Base-by-base conservation (phyloP, 2,888 invertebrate species). In the Drosophila nr. perissopoda region DNA sequence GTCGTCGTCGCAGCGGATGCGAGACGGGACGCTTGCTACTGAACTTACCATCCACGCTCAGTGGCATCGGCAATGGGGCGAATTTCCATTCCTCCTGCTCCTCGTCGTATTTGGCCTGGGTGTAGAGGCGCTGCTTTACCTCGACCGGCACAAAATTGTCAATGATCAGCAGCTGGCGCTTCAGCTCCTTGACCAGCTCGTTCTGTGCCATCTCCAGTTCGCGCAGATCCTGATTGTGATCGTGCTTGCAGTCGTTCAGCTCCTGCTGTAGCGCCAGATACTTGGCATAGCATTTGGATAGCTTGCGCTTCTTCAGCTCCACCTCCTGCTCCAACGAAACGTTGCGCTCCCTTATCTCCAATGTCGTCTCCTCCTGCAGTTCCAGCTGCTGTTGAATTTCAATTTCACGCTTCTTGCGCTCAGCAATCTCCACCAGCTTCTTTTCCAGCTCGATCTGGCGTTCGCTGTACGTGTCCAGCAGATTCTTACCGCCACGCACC, bases 371-470 rank as follows among this genome's bases (percentile, higher is more conserved):
- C 92, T 99, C 99, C 92, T 99, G 97, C 85, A 97, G 94, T 90
- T 99, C 99, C 61, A 99, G 94, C 91, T 96, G 96, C 93, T 99
- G 98, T 91, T 97, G 96, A 95, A 99, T 98, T 94, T 99, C 99
- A 63, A 99, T 94, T 94, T 95, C 93, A 1, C 93, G 91, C 72
- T 93, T 93, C 78, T 93, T 95, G 79, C 98, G 95, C 91, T 98
- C 98, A 0, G 98, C 96, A 73, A 99, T 97, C 94, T 99, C 98
- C 53, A 95, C 94, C 69, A 96, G 94, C 71, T 96, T 95, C 91
- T 97, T 96, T 91, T 99, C 98, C 62, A 99, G 94, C 64, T 97
- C 97, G 78, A 96, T 94, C 92, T 99, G 98, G 87, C 98, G 98
- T 92, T 99, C 97, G 91, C 98, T 98, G 25, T 99, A 98, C 90